These are phyloP conservation scores for Physella acuta DNA, from an alignment of 1,140 invertebrate genomes.

Conservation along the genomic window DNA sequence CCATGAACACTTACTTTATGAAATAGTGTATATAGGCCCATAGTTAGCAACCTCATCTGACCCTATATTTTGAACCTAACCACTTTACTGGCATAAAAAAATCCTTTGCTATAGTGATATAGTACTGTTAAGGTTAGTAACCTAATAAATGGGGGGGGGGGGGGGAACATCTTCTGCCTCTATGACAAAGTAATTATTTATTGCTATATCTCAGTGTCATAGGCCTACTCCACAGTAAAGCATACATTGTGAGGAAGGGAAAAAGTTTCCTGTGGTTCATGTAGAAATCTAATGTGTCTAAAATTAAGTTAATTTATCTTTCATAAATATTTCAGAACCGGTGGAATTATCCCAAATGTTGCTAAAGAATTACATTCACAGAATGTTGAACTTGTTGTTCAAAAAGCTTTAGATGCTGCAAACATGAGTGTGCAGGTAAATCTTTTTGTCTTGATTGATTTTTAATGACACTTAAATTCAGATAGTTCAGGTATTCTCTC, in stretches of 20 bases:
- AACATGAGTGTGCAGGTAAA: slow-evolving; percentile 65
- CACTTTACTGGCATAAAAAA: no score
- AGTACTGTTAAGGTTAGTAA: no score
- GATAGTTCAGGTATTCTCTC: not conserved
- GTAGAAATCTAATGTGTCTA: not conserved
- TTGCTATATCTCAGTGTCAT: no score
- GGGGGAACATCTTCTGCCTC: no score
- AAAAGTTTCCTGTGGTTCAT: no score
- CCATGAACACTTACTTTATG: not conserved
- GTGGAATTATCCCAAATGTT: slow-evolving; percentile 86
- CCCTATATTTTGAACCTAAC: no score
- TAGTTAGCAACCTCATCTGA: no score
- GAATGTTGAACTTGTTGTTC: slow-evolving; percentile 77
- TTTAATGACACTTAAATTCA: not conserved
- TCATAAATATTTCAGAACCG: slow-evolving; percentile 66
- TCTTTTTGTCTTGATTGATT: not conserved
- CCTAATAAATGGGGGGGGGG: no score
- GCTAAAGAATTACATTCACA: slow-evolving; percentile 79
- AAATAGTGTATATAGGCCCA: not conserved
- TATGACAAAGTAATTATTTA: no score
- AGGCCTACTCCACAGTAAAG: no score
- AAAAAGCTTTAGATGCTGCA: slow-evolving; percentile 70
- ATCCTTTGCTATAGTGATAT: no score
- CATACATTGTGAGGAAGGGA: no score
- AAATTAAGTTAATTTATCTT: not conserved